Percentiles rank a stretch among this genome's conserved stretches.
These are phyloP conservation scores for Limnothrissa miodon DNA, from an alignment of 2,113 vertebrate genomes.

Conservation along the genomic window DNA sequence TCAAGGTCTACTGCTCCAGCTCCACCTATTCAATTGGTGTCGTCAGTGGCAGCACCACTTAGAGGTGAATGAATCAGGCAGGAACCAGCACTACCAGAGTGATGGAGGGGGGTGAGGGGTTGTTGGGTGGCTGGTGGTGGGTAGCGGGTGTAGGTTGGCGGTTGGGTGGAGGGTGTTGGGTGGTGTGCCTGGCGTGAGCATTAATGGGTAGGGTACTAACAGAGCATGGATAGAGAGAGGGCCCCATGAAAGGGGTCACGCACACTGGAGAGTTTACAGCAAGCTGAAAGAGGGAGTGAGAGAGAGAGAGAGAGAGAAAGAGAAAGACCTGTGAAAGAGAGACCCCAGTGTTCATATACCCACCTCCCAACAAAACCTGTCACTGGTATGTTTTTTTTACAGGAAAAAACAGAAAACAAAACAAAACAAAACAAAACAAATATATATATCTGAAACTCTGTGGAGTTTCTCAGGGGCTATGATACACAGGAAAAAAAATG, in stretches of 20 bases:
- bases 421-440: neutral
- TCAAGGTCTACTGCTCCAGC: conserved; percentile 72
- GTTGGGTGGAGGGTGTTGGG: conserved; percentile 35
- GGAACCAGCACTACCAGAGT: conserved; percentile 76
- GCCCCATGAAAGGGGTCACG: conserved; percentile 61
- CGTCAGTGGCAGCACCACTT: conserved; percentile 68
- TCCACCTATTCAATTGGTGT: conserved; percentile 74
- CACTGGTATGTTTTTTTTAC: neutral
- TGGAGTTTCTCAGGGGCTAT: neutral
- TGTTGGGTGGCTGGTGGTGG: conserved; percentile 21
- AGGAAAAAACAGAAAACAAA: neutral
- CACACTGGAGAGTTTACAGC: conserved; percentile 59
- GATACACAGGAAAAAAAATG: neutral
- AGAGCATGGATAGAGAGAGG: conserved; percentile 64
- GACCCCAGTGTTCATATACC: neutral
- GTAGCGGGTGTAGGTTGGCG: no score
- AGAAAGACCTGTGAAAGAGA: neutral
- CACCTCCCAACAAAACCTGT: neutral
- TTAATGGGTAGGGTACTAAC: conserved; percentile 63
- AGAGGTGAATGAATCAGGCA: conserved; percentile 78
- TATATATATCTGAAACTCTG: neutral
- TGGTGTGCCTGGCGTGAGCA: conserved; percentile 41
- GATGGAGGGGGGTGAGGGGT: conserved; percentile 59
- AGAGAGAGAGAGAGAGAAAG: conserved; percentile 52
- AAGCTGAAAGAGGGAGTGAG: conserved; percentile 52